phyloP scores from a whole-genome alignment of 2,888 invertebrate species.

The Branchipolynoe longqiensis region DNA sequence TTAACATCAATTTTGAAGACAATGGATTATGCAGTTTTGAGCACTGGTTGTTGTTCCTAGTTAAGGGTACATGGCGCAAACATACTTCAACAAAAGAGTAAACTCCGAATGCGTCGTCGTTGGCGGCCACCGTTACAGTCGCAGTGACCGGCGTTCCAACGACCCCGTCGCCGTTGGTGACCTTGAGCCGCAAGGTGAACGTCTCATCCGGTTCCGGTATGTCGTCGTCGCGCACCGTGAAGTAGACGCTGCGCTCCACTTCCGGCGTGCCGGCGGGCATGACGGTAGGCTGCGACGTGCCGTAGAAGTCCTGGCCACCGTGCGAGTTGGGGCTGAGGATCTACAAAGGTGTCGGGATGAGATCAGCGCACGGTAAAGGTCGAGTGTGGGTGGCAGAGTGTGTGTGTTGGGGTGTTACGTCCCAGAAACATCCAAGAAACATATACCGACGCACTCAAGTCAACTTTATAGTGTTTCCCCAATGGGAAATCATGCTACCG shows the following conservation, averaged over 20 bases:
- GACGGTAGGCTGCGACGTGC: slow-evolving; percentile 74
- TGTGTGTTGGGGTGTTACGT: no score
- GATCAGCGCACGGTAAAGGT: no score
- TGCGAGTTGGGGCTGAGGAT: slow-evolving; percentile 41
- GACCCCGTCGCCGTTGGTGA: slow-evolving; percentile 67
- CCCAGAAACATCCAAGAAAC: no score
- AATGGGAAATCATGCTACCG: no score
- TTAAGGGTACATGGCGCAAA: not conserved
- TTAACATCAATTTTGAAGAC: no score
- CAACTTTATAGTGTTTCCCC: no score
- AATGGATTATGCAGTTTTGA: no score
- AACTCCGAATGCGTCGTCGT: slow-evolving; percentile 80
- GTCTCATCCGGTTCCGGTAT: slow-evolving; percentile 76
- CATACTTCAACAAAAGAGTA: slow-evolving; percentile 76
- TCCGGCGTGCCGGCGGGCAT: slow-evolving; percentile 71
- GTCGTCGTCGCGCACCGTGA: slow-evolving; percentile 76
- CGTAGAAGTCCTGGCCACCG: slow-evolving; percentile 75
- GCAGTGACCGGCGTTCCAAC: slow-evolving; percentile 70
- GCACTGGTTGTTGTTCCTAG: no score
- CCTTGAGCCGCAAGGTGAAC: slow-evolving; percentile 71
- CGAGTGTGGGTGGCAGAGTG: no score
- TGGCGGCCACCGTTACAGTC: slow-evolving; percentile 75
- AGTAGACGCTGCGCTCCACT: slow-evolving; percentile 69
- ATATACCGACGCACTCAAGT: no score
- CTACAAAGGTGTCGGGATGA: slow-evolving; percentile 34